Evolutionary conservation across 2,888 invertebrate genomes (phyloP), one percentile per base, ranked within the genome.

Genomic region (Plutella xylostella): DNA sequence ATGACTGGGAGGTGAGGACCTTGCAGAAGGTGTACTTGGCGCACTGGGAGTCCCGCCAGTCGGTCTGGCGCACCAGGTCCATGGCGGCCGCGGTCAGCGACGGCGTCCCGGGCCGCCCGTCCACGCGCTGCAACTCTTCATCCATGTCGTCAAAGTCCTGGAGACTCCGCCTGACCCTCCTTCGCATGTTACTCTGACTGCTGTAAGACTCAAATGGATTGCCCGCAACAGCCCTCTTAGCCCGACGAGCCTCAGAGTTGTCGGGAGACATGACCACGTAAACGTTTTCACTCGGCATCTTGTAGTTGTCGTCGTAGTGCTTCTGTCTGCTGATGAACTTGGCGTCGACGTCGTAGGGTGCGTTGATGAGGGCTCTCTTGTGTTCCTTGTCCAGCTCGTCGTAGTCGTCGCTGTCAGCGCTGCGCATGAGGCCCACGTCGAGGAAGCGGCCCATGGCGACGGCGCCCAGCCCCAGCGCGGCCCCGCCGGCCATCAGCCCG

Each of bases 401-500:
- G 15, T 73, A 67, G 7, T 71, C 70, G 30, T 73, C 75, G 33
- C 74, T 77, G 46, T 79, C 73, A n/a, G 83, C 75, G 45, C 86
- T 83, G 39, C 87, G 86, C 71, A 89, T 80, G 15, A 89, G 69
- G 55, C 89, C 88, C 0, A 88, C 87, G 54, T 90, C 89, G 7
- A 92, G 70, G 48, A 90, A 87, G 51, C 91, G 84, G 7, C 92
- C 92, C 48, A 93, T 88, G 0, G 92, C 92, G 0, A 92, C 91
- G 0, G 92, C 92, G 4, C 92, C 92, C n/a, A 93, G 85, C 1
- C 92, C 92, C 19, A 93, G 68, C 2, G 93, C 93, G 0, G 93
- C 92, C 12, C 93, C 92, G n/a, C 92, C 92, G 9, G 92, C 92
- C 58, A 93, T 89, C 5, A 92, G 71, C 3, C 93, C 91, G 18